Evolutionary conservation across 2,888 invertebrate genomes (phyloP), one percentile per base, ranked within the genome.

Genomic region (Julus scanicus): DNA sequence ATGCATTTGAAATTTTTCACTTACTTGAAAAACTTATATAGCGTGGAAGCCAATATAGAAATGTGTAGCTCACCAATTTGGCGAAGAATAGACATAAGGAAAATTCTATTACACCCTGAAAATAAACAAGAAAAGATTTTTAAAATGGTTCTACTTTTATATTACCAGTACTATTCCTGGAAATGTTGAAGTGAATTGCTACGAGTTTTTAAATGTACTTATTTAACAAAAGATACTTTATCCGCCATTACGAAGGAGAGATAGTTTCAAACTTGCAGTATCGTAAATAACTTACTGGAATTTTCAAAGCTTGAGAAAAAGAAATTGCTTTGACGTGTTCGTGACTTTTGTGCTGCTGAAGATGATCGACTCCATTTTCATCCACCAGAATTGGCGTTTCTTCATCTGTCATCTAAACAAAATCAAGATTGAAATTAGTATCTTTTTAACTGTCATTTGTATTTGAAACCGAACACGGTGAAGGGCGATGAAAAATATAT

Each of bases 31-130:
- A 94, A 89, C 95, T 95, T 89, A 99, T 97, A 91, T 98, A 99
- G 5, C 95, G 92, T 39, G 99, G 99, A 91, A 99, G 93, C 99
- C 99, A 99, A 92, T 97, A 99, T 86, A 99, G 94, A 93, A 99
- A 99, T 89, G 98, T 99, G 92, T 99, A 99, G 92, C 97, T 97
- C 91, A 99, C 98, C 71, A 99, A 94, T 93, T 99, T 99, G 17
- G 98, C 97, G 93, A 99, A 99, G 93, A 99, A 99, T 80, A 99
- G 94, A 84, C 97, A 97, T 84, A 98, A 92, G 0, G 98, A 97
- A 93, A 96, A 99, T 93, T 98, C 98, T 3, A 97, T 90, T 1
- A 99, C 99, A 49, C 98, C 98, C 94, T 94, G 91, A 84, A 39
- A 39, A n/a, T 13, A 84, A 84, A 44, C 11, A 4, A 39, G 6